Evolutionary conservation across 1,140 invertebrate species (phyloP).

Genomic region (Myzus persicae): DNA sequence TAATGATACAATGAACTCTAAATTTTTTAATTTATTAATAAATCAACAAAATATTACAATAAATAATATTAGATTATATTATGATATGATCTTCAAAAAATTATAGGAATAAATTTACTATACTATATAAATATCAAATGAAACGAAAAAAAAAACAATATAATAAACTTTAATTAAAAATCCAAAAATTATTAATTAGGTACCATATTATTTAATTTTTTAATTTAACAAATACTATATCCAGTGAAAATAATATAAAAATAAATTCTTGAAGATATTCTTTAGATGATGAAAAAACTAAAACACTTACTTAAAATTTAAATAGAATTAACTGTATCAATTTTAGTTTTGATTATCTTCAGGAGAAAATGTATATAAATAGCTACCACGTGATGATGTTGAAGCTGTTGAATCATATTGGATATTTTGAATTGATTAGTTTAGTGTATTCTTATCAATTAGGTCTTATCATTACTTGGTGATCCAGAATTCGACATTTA

Average conservation of each 20-base stretch:
- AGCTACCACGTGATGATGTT: too few species aligned
- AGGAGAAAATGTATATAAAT: too few species aligned
- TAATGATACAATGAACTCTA: background rate
- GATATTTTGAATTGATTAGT: too few species aligned
- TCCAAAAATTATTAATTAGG: background rate
- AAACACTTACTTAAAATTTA: background rate
- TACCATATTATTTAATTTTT: background rate
- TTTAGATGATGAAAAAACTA: background rate
- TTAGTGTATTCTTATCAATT: too few species aligned
- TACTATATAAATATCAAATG: background rate
- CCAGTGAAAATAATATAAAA: background rate
- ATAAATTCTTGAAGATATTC: background rate
- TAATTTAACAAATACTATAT: slow-evolving; percentile 7
- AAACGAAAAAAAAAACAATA: background rate
- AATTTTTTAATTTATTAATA: background rate
- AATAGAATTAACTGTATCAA: background rate
- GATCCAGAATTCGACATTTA: too few species aligned
- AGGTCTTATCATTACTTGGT: too few species aligned
- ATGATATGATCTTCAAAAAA: background rate
- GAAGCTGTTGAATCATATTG: too few species aligned
- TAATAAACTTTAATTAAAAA: background rate
- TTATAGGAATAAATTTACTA: background rate
- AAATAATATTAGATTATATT: background rate
- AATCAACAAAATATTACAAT: background rate
- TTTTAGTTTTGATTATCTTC: background rate